Evolutionary conservation across 2,888 invertebrate genomes (phyloP).

Genomic region (Mantis religiosa): DNA sequence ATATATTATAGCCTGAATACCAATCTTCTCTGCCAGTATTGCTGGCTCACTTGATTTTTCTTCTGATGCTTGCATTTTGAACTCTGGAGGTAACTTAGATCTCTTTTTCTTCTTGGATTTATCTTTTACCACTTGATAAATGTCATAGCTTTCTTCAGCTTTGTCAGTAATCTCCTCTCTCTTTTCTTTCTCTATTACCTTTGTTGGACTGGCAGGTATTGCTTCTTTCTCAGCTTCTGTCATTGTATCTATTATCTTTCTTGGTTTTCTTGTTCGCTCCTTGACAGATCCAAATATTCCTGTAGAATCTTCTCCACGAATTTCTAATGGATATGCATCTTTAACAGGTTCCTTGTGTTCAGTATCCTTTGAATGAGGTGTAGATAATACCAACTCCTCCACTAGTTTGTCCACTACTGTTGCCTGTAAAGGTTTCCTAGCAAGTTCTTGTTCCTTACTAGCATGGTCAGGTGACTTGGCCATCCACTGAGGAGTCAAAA

Average conservation of each 20-base stretch:
- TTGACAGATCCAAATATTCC: conserved; percentile 33
- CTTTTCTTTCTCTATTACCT: neutral
- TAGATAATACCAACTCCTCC: neutral
- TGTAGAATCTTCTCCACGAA: conserved; percentile 15
- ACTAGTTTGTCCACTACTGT: neutral
- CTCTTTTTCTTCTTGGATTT: conserved; percentile 36
- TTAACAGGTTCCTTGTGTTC: neutral
- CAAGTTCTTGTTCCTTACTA: neutral
- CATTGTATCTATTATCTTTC: conserved; percentile 28
- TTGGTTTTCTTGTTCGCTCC: conserved; percentile 27
- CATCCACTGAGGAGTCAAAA: conserved; percentile 14
- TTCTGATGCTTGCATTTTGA: neutral
- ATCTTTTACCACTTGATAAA: conserved; percentile 33
- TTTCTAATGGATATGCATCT: neutral
- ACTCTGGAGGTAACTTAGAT: conserved; percentile 29
- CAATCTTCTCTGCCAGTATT: neutral
- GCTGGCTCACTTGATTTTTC: neutral
- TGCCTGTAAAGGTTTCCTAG: neutral
- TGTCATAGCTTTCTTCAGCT: conserved; percentile 41
- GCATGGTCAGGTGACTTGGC: neutral
- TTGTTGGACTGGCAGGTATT: neutral
- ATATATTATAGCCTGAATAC: neutral
- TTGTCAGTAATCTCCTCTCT: neutral
- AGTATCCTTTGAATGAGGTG: neutral
- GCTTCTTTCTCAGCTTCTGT: neutral